Evolutionary conservation across 2,888 invertebrate genomes (phyloP), one percentile per base, ranked within the genome.

Genomic region (Megastigmus dorsalis): DNA sequence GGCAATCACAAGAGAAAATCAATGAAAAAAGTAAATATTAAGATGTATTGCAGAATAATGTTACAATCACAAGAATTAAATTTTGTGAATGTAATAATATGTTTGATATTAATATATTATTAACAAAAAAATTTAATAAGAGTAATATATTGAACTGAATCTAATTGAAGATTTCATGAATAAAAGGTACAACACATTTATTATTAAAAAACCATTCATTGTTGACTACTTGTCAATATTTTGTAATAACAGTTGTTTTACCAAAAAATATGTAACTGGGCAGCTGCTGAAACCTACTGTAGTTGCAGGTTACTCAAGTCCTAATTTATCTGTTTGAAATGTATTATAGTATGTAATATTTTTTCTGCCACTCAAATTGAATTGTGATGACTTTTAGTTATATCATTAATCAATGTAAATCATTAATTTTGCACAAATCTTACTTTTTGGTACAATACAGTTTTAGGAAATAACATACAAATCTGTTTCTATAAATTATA

Each of bases 21-120:
- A 75, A 75, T 59, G 65, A 78, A 38, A 76, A 74, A 68, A 57
- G 66, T 28, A 65, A 74, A 55, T 57, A 69, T 75, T 76, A 71
- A 68, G 55, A 71, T 69, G 60, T 54, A 59, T n/a, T 48, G 15
- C 59, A 68, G 28, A 18, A 48, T 45, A 67, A n/a, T 33, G 48
- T 45, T 67, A 57, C 45, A 57, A 20, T 57, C 13, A 23, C 26
- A 15, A 65, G 41, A 43, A 41, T 66, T 52, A 7, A 18, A 20
- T 50, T 59, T 48, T 36, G 28, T 6, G 50, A 65, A 33, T 72
- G 62, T 28, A 71, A 74, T 78, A 81, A 76, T 79, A 78, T 80
- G 80, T 82, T 80, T 80, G 74, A 80, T 80, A 80, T 79, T 80
- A 80, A 80, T 81, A 80, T 81, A 82, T 80, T 75, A 77, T 74